Evolutionary conservation across 2,113 vertebrate species (phyloP).

Genomic region (Bambusicola thoracicus): DNA sequence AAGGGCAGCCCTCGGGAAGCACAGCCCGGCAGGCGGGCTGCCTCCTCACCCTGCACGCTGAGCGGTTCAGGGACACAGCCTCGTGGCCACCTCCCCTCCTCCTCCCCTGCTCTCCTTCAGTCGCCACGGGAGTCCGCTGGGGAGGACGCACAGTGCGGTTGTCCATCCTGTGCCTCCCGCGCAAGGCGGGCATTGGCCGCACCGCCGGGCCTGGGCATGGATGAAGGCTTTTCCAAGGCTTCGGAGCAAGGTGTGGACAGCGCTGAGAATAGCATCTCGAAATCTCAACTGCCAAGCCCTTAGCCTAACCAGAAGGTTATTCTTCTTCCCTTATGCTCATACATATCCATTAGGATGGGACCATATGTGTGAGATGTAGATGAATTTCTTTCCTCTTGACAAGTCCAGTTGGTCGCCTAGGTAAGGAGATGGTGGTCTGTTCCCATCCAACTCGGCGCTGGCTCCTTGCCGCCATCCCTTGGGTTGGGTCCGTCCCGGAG

Average conservation of each 20-base stretch:
- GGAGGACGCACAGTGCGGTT: background rate
- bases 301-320: slow-evolving; percentile 73
- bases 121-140: background rate
- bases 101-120: background rate
- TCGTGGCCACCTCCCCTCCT: background rate
- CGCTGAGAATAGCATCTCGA: slow-evolving; percentile 63
- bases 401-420: slow-evolving; percentile 74
- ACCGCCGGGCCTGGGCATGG: slow-evolving; percentile 19
- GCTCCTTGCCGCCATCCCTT: slow-evolving; percentile 50
- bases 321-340: slow-evolving; percentile 73
- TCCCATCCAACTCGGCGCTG: slow-evolving; percentile 63
- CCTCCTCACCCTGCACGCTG: background rate
- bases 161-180: background rate
- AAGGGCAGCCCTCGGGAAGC: background rate
- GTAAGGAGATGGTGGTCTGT: slow-evolving; percentile 69
- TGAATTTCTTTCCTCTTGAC: slow-evolving; percentile 72
- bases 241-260: slow-evolving; percentile 69
- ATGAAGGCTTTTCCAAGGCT: slow-evolving; percentile 56
- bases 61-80: background rate
- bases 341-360: slow-evolving; percentile 71
- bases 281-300: slow-evolving; percentile 73
- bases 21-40: background rate
- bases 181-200: background rate
- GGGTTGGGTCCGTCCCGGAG: slow-evolving; percentile 14
- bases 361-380: slow-evolving; percentile 73